A percentile compares a stretch with the other conserved stretches of the same genome.
Conservation (phyloP, 2,797 vertebrate species). For the Novumbra hubbsi region DNA sequence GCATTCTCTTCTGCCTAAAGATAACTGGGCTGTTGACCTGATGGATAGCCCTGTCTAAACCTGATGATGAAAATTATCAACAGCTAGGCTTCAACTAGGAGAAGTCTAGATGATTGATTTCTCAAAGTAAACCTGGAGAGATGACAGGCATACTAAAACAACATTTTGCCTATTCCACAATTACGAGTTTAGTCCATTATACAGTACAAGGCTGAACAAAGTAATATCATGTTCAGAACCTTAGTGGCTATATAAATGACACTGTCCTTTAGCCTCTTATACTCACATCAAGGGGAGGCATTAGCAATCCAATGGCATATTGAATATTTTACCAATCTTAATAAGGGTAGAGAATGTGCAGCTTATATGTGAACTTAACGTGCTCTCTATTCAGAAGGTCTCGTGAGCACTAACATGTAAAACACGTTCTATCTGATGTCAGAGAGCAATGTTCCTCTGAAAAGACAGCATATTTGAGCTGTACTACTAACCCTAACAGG, state of each 20-base stretch:
- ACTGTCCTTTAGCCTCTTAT: background rate
- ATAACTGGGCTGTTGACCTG: background rate
- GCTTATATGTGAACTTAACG: background rate
- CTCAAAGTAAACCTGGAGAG: background rate
- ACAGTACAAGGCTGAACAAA: background rate
- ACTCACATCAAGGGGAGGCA: background rate
- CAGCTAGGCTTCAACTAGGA: constrained; percentile 2
- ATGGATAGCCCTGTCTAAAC: background rate
- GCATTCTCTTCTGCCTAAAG: background rate
- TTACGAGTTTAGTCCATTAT: background rate
- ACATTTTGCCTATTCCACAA: background rate
- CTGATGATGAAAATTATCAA: constrained; percentile 13
- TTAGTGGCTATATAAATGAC: background rate
- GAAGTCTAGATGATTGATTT: background rate
- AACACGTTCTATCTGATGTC: no score
- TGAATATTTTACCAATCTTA: background rate
- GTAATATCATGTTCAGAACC: background rate
- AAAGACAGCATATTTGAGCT: no score
- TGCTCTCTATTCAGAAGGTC: no score
- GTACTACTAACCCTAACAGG: no score
- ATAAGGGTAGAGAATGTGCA: background rate
- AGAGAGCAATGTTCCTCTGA: no score
- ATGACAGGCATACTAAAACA: constrained; percentile 1
- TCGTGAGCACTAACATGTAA: no score
- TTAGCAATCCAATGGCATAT: no score